phyloP scores from a whole-genome alignment of 2,888 invertebrate species.

The Melangyna quadrimaculata region DNA sequence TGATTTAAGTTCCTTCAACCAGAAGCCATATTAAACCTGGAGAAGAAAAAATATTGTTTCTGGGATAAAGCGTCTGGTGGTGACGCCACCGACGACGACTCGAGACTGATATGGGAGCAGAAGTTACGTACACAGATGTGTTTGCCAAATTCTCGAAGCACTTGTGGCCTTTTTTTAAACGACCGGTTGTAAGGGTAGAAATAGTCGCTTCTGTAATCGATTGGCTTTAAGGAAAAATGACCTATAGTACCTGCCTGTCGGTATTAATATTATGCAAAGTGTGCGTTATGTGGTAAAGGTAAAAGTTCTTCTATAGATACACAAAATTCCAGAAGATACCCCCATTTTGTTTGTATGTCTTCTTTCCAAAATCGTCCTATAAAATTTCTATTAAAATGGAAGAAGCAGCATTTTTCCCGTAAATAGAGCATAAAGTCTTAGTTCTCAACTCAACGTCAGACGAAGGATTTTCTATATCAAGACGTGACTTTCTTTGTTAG shows the following conservation, averaged over 20 bases:
- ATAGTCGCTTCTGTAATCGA: constrained; percentile 10
- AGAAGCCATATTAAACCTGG: constrained; percentile 37
- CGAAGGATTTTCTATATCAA: neutral
- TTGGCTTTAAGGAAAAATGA: constrained; percentile 1
- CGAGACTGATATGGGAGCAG: neutral
- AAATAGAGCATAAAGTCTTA: constrained; percentile 21
- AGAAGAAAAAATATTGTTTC: constrained; percentile 18
- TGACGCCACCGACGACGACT: neutral
- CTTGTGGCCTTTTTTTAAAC: constrained; percentile 26
- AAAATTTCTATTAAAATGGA: constrained; percentile 30
- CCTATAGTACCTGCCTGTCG: neutral
- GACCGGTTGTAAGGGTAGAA: neutral
- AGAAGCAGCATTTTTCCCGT: neutral
- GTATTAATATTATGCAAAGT: constrained; percentile 20
- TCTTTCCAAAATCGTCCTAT: constrained; percentile 14
- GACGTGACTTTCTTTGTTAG: constrained; percentile 30
- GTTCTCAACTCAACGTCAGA: neutral
- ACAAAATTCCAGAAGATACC: constrained; percentile 9
- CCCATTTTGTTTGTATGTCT: neutral
- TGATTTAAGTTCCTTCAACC: constrained; percentile 46
- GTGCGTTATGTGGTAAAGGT: neutral
- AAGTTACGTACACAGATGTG: neutral
- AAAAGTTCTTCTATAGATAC: neutral
- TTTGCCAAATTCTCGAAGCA: neutral
- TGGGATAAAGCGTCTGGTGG: neutral